phyloP scores from a whole-genome alignment of 2,797 vertebrate species.

The Argyrosomus regius region DNA sequence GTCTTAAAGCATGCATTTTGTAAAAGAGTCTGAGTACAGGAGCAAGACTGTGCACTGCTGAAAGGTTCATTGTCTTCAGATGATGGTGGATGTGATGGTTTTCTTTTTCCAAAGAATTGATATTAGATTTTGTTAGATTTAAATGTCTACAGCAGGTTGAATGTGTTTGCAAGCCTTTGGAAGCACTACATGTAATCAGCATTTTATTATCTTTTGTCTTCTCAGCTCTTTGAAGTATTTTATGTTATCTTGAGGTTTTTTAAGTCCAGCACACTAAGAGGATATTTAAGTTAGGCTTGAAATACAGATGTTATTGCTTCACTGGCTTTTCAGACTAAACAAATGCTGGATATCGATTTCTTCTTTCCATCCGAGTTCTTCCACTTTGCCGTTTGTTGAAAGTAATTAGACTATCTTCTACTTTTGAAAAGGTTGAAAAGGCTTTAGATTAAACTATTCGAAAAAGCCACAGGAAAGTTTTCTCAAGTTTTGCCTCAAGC shows the following conservation, averaged over 20 bases:
- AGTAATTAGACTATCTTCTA: slow-evolving; percentile 24
- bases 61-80: neutral
- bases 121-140: neutral
- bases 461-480: neutral
- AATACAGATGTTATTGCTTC: slow-evolving; percentile 6
- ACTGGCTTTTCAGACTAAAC: slow-evolving; percentile 15
- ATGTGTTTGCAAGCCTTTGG: neutral
- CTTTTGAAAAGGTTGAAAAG: slow-evolving; percentile 33
- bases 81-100: neutral
- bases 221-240: neutral
- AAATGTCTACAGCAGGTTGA: neutral
- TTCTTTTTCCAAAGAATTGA: neutral
- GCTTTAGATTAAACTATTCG: slow-evolving; percentile 10
- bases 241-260: slow-evolving; percentile 1
- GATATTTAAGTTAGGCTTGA: slow-evolving; percentile 9
- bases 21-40: neutral
- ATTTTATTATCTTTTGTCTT: neutral
- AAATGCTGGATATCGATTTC: slow-evolving; percentile 38
- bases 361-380: slow-evolving; percentile 25
- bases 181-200: neutral
- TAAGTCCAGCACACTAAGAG: neutral
- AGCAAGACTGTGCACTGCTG: neutral
- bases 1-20: neutral
- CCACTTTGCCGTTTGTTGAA: neutral
- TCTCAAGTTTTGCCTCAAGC: slow-evolving; percentile 9